phyloP scores from a whole-genome alignment of 2,797 vertebrate genomes.

The Cyprinella venusta region DNA sequence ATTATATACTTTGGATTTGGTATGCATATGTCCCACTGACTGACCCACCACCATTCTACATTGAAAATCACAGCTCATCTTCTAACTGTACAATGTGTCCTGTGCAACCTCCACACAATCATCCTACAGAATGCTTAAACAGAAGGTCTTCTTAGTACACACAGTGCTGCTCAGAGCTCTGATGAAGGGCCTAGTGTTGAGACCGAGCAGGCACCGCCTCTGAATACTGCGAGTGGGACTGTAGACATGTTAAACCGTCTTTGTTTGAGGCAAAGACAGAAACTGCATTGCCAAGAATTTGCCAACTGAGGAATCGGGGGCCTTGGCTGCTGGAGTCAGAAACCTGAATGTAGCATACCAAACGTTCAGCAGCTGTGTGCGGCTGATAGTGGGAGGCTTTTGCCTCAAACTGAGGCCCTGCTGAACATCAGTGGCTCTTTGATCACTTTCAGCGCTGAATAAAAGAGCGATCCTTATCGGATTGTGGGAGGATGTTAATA shows the following conservation, averaged over 20 bases:
- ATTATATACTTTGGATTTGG: not conserved
- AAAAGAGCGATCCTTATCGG: not conserved
- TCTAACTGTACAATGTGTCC: not conserved
- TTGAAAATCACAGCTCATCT: not conserved
- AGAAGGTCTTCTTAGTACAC: constrained; percentile 40
- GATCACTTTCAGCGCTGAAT: not conserved
- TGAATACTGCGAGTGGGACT: constrained; percentile 37
- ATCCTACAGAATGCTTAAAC: constrained; percentile 14
- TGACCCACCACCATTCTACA: not conserved
- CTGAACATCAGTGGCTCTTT: not conserved
- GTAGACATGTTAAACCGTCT: constrained; percentile 39
- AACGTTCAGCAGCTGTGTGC: not conserved
- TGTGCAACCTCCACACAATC: constrained; percentile 12
- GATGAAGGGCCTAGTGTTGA: constrained; percentile 54
- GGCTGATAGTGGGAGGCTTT: not conserved
- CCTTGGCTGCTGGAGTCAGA: not conserved
- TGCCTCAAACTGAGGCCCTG: not conserved
- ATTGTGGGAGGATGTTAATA: constrained; percentile 1
- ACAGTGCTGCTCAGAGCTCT: constrained; percentile 13
- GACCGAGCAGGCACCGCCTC: constrained; percentile 11
- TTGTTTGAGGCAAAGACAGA: constrained; percentile 13
- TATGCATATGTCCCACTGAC: not conserved
- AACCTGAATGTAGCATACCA: not conserved
- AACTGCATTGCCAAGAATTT: not conserved
- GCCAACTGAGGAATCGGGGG: constrained; percentile 12